Evolutionary conservation across 1,140 invertebrate genomes (phyloP).

Genomic region (Planococcus citri): DNA sequence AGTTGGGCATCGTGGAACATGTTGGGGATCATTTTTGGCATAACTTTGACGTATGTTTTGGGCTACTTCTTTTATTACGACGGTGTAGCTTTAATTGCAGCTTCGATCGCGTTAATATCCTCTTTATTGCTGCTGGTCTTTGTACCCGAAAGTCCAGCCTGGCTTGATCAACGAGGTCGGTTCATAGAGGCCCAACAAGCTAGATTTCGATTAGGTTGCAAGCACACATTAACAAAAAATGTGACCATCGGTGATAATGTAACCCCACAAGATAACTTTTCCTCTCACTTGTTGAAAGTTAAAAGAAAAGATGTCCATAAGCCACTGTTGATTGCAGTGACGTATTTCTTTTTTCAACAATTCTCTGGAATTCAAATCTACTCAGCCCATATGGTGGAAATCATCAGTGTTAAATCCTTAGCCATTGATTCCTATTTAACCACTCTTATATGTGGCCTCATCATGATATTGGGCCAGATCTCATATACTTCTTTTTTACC

Average conservation of each 20-base stretch:
- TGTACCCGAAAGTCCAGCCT: slow-evolving; percentile 59
- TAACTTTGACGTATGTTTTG: slow-evolving; percentile 45
- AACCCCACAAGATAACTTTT: background rate
- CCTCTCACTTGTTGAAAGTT: slow-evolving; percentile 30
- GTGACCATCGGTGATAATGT: slow-evolving; percentile 20
- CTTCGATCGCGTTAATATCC: slow-evolving; percentile 41
- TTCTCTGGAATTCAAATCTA: slow-evolving; percentile 56
- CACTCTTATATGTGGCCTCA: slow-evolving; percentile 38
- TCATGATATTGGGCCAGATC: slow-evolving; percentile 40
- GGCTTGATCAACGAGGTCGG: slow-evolving; percentile 44
- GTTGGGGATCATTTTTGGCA: slow-evolving; percentile 43
- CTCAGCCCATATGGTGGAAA: slow-evolving; percentile 52
- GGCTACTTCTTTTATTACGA: slow-evolving; percentile 47
- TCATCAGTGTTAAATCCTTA: slow-evolving; percentile 39
- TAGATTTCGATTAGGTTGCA: slow-evolving; percentile 24
- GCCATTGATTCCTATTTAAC: slow-evolving; percentile 30
- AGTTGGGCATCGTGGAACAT: slow-evolving; percentile 47
- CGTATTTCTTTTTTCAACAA: slow-evolving; percentile 63
- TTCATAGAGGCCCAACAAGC: slow-evolving; percentile 40
- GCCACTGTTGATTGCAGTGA: slow-evolving; percentile 49
- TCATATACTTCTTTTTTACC: slow-evolving; percentile 39
- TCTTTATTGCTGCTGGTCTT: slow-evolving; percentile 40
- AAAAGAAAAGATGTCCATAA: slow-evolving; percentile 33
- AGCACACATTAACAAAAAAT: slow-evolving; percentile 1
- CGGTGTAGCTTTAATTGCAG: slow-evolving; percentile 45